These are phyloP conservation scores for Cercocebus atys DNA, from an alignment of 2,113 vertebrate species.

Conservation along the genomic window DNA sequence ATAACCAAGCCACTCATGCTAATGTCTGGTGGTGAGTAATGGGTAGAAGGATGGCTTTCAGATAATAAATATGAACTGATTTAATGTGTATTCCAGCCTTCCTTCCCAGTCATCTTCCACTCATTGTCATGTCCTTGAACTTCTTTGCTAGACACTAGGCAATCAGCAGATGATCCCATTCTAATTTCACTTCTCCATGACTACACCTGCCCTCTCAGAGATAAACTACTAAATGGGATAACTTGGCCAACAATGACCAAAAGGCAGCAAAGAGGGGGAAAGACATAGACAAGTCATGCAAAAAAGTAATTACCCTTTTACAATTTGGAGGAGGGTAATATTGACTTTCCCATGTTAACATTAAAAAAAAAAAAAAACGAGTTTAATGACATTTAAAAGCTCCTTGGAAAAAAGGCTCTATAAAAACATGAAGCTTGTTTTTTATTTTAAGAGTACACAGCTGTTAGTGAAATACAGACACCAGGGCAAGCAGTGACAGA, in stretches of 20 bases:
- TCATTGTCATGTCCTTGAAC: rapidly evolving
- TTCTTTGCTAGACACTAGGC: not conserved
- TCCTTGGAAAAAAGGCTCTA: not conserved
- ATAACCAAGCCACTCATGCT: not conserved
- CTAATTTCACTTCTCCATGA: not conserved
- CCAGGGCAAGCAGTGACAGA: not conserved
- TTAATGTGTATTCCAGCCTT: not conserved
- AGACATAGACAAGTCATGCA: not conserved
- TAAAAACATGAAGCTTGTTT: not conserved
- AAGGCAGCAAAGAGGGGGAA: not conserved
- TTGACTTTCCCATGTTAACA: not conserved
- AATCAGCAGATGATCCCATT: not conserved
- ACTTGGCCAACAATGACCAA: not conserved
- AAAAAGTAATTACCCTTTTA: not conserved
- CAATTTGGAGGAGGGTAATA: not conserved
- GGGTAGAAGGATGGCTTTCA: not conserved
- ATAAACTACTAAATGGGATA: not conserved
- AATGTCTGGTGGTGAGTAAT: not conserved
- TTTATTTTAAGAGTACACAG: not conserved
- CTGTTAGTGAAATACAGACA: not conserved
- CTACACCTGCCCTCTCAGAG: not conserved
- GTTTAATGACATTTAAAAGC: not conserved
- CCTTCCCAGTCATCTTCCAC: not conserved
- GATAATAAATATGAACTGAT: conserved; percentile 36
- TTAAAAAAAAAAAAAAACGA: not conserved